Percentiles rank a stretch among this genome's conserved stretches.
These are phyloP conservation scores for Lucinisca nassula DNA, from an alignment of 2,888 invertebrate genomes.

Conservation along the genomic window DNA sequence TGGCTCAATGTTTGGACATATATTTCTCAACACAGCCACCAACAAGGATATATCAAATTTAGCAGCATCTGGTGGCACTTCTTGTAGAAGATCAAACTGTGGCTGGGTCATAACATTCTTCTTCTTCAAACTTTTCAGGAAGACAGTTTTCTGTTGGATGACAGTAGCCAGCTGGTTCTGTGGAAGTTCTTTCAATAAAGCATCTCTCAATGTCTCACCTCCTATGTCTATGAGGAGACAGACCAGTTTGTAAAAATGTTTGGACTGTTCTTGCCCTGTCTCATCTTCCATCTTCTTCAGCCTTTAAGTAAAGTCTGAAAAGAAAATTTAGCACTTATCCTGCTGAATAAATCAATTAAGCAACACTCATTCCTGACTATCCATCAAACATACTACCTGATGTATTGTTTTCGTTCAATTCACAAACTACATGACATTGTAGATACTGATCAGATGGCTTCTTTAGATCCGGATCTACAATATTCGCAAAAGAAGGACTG, in stretches of 20 bases:
- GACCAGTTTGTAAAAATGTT: neutral
- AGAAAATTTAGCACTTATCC: too few relatives aligned
- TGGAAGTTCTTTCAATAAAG: neutral
- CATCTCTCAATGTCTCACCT: neutral
- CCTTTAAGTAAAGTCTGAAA: neutral
- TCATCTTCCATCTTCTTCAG: neutral
- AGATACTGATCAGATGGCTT: too few relatives aligned
- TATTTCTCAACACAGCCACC: slow-evolving; percentile 15
- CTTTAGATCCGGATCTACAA: too few relatives aligned
- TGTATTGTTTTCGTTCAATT: too few relatives aligned
- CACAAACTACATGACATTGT: too few relatives aligned
- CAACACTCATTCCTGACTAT: too few relatives aligned
- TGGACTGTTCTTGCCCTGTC: neutral
- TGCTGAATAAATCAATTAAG: too few relatives aligned
- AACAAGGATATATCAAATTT: slow-evolving; percentile 32
- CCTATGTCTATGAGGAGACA: slow-evolving; percentile 1
- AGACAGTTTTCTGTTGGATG: neutral
- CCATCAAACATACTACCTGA: too few relatives aligned
- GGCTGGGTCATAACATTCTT: neutral
- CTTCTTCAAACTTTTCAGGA: neutral
- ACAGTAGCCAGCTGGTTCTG: neutral
- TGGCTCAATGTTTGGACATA: slow-evolving; percentile 8
- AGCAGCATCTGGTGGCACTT: slow-evolving; percentile 2
- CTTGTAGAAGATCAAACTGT: neutral
- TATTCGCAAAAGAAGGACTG: too few relatives aligned